A percentile compares a stretch with the other conserved stretches of the same genome.
phyloP scores from a whole-genome alignment of 1,140 invertebrate genomes.

The Drosophila arawakana region DNA sequence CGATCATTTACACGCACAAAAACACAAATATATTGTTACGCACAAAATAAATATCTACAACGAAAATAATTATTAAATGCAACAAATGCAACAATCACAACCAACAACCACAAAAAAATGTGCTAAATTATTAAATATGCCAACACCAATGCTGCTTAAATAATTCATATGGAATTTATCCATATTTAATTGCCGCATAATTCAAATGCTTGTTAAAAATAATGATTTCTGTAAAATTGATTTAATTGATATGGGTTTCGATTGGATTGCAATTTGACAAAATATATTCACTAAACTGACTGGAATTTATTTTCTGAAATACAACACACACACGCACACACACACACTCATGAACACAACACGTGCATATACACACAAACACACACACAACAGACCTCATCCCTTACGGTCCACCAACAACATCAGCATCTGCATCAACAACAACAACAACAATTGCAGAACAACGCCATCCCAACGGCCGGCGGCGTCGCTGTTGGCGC shows the following conservation, averaged over 20 bases:
- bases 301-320: constrained; percentile 1
- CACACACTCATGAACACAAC: constrained; percentile 30
- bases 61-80: constrained; percentile 48
- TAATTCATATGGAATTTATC: constrained; percentile 70
- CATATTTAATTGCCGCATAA: constrained; percentile 67
- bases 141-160: constrained; percentile 62
- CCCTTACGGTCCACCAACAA: constrained; percentile 76
- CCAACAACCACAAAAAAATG: constrained; percentile 10
- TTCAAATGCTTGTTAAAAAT: constrained; percentile 67
- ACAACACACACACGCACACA: neutral
- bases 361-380: constrained; percentile 39
- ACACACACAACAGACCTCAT: constrained; percentile 68
- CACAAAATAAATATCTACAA: constrained; percentile 7
- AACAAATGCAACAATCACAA: constrained; percentile 23
- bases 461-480: constrained; percentile 64
- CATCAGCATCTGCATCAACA: constrained; percentile 72
- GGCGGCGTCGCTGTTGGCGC: constrained; percentile 63
- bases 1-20: constrained; percentile 33
- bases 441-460: constrained; percentile 53
- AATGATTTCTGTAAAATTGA: constrained; percentile 39
- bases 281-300: constrained; percentile 28
- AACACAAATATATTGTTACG: constrained; percentile 10
- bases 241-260: constrained; percentile 25
- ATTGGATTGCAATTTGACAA: constrained; percentile 20
- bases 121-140: constrained; percentile 49